Evolutionary conservation across 2,797 vertebrate species (phyloP).

Genomic region (Clarias platycephalus): DNA sequence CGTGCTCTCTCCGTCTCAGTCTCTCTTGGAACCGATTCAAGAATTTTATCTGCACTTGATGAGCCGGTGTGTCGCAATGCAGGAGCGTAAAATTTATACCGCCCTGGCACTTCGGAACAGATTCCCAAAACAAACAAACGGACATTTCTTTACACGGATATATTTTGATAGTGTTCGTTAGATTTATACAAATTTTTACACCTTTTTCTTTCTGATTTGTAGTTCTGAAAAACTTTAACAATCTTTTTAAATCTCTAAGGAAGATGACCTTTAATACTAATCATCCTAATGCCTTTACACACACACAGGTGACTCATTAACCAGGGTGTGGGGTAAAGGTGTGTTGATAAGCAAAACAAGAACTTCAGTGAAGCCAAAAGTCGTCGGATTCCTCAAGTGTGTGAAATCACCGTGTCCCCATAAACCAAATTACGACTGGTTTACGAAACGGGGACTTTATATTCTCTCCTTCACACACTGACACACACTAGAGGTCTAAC

Average conservation of each 20-base stretch:
- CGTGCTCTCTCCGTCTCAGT: slow-evolving; percentile 3
- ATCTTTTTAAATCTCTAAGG: background rate
- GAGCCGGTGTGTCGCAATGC: slow-evolving; percentile 71
- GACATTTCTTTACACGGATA: background rate
- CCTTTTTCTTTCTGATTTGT: background rate
- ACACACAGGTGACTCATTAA: slow-evolving; percentile 10
- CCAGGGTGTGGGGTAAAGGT: background rate
- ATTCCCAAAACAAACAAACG: background rate
- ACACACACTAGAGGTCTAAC: background rate
- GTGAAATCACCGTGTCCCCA: background rate
- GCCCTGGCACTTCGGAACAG: background rate
- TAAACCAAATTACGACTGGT: background rate
- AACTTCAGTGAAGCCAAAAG: slow-evolving; percentile 1
- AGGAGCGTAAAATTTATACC: slow-evolving; percentile 42
- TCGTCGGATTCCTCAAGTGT: background rate
- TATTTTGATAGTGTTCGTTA: background rate
- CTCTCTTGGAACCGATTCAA: slow-evolving; percentile 28
- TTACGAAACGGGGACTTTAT: background rate
- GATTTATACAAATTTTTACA: background rate
- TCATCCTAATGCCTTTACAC: background rate
- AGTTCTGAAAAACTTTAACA: background rate
- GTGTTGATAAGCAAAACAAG: slow-evolving; percentile 24
- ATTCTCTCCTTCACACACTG: background rate
- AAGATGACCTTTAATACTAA: slow-evolving; percentile 21
- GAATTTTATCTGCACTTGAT: slow-evolving; percentile 60